Base-by-base conservation (phyloP, 2,888 invertebrate species). In the Yponomeuta plumbellus region DNA sequence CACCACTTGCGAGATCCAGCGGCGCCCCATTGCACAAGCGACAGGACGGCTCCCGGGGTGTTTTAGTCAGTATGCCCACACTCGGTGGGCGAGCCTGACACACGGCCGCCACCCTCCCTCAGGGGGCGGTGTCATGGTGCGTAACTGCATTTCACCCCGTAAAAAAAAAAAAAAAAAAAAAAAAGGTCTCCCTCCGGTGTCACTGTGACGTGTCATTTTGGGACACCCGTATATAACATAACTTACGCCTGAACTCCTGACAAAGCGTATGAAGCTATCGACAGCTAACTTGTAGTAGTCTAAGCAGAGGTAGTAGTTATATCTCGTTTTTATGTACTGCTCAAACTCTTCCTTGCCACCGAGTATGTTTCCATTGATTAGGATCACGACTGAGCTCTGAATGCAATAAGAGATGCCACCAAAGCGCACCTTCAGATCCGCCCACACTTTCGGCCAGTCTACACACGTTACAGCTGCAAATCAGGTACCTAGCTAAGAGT, bases 261-360 rank as follows among this genome's bases (percentile, higher is more conserved):
- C 72, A 71, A 83, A 90, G 61, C 80, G 75, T 4, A 84, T 78
- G 69, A 93, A 89, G 67, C 87, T 84, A 17, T 83, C 73, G 11
- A 84, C 73, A 17, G 88, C 85, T 66, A 92, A 81, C 57, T 80
- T 78, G 61, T 85, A 77, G 79, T 92, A 93, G 78, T 93, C 83
- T 67, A 86, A 72, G 26, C 74, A 76, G 56, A 92, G 68, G 68
- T 85, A 74, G 68, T 92, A 89, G 62, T 77, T 75, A 70, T 91
- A 93, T 75, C 82, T 88, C 11, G 84, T 72, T 67, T 87, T 79
- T 13, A 93, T 75, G 56, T 88, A 79, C 20, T 83, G 76, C 61
- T 84, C 78, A 23, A 94, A 76, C 67, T 92, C 92, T 0, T 81
- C 75, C 65, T 92, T 90, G 61, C 92, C 92, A 0, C 94, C 94